These are phyloP conservation scores for Bagarius yarrelli DNA, from an alignment of 2,113 vertebrate species.

Conservation along the genomic window DNA sequence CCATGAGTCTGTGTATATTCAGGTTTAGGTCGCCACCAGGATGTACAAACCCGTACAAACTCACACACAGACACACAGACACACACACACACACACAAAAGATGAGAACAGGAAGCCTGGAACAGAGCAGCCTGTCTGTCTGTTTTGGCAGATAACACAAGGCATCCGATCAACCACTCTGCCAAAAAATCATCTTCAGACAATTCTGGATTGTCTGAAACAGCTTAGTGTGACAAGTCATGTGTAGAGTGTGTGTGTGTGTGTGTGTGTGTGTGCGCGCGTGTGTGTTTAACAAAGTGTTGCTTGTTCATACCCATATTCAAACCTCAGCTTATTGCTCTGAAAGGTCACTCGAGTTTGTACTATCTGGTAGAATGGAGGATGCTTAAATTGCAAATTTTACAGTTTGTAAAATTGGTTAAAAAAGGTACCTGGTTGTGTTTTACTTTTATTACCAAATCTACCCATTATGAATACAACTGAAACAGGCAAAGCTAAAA, in stretches of 20 bases:
- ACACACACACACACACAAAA: conserved; percentile 14
- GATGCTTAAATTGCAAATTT: conserved; percentile 1
- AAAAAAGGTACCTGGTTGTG: too few species aligned
- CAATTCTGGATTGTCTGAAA: conserved; percentile 36
- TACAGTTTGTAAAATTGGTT: too few species aligned
- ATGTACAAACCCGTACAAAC: too few species aligned
- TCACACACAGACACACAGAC: conserved; percentile 30
- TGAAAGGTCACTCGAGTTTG: conserved; percentile 22
- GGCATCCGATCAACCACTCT: conserved; percentile 37
- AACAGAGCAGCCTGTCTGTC: conserved; percentile 37
- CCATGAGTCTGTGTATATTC: too few species aligned
- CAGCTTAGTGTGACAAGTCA: conserved; percentile 25
- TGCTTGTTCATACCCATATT: conserved; percentile 22
- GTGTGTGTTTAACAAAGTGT: conserved; percentile 23
- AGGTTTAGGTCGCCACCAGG: too few species aligned
- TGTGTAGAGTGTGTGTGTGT: conserved; percentile 20
- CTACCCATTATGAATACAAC: too few species aligned
- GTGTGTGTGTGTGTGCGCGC: not conserved
- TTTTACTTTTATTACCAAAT: too few species aligned
- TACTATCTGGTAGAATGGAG: conserved; percentile 12
- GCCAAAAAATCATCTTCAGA: conserved; percentile 44
- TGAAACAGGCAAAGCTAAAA: too few species aligned
- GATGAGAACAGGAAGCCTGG: conserved; percentile 21
- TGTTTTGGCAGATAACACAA: conserved; percentile 43
- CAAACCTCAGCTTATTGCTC: conserved; percentile 20